Base-by-base conservation (phyloP, 1,140 invertebrate species). In the Pseudomyrmex gracilis region DNA sequence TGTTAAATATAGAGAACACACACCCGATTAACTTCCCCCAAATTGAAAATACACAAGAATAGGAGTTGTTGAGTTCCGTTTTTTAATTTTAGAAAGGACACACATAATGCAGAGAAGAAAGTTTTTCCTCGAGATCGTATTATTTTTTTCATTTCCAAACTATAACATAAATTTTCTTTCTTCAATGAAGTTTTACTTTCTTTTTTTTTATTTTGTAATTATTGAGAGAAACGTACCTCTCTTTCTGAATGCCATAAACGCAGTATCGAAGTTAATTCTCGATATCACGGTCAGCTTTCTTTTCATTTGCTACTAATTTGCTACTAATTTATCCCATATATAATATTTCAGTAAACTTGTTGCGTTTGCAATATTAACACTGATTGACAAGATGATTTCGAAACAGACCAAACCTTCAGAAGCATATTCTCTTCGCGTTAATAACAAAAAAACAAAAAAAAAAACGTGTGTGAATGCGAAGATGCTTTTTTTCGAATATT, bases 281-380 rank as follows among this genome's bases (percentile, higher is more conserved):
- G 58, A 43, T 20, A n/a, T 78, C 7, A 24, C 15, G 17, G 13
- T 58, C 7, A 57, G 15, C 15, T 43, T 66, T 10, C 17, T 68
- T 57, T 51, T 3, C 7, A 24, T 34, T 34, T 34, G 34, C 10
- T 12, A 45, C 4, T 67, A 67, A 45, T 9, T 64, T 1, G 51
- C n/a, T n/a, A n/a, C n/a, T n/a, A n/a, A n/a, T n/a, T n/a, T 4
- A 4, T 66, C 8, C 20, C 22, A 66, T 57, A 67, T 67, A 47
- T 13, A 2, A 15, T 17, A 12, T 49, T 68, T 78, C 12, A 70
- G 57, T 78, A 78, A 78, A 70, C 64, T 53, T 70, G 64, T 70
- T 78, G 53, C 64, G 43, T 68, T 43, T 68, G 15, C n/a, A 15
- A 2, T 17, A 34, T 49, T 61, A 74, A 22, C 22, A 49, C 49